Percentiles rank a stretch among this genome's conserved stretches.
These are phyloP conservation scores for Loxodonta africana DNA, from an alignment of 2,113 vertebrate genomes.

Conservation along the genomic window DNA sequence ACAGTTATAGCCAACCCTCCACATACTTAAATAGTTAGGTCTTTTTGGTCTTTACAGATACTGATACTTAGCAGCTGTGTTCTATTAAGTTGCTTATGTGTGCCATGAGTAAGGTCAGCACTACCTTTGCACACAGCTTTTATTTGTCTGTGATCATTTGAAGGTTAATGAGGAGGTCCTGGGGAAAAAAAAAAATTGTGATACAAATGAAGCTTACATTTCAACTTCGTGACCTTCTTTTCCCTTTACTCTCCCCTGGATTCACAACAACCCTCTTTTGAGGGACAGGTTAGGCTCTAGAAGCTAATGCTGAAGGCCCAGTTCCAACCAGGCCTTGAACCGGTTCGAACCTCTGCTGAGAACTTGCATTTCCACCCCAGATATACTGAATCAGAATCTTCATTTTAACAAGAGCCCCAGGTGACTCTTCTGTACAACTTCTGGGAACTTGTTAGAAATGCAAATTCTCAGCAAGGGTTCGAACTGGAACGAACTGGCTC, in stretches of 20 bases:
- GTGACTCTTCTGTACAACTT: too few relatives aligned
- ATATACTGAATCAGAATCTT: too few relatives aligned
- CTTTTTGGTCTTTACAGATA: neutral
- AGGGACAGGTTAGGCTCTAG: neutral
- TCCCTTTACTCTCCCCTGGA: neutral
- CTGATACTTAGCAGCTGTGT: conserved; percentile 52
- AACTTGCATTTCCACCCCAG: too few relatives aligned
- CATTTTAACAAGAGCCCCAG: too few relatives aligned
- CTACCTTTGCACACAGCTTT: neutral
- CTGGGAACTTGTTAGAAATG: too few relatives aligned
- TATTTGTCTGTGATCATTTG: conserved; percentile 25
- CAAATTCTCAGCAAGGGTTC: too few relatives aligned
- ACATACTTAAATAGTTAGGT: conserved; percentile 65
- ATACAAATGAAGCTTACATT: neutral
- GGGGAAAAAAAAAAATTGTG: neutral
- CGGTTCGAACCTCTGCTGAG: too few relatives aligned
- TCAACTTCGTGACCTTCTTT: neutral
- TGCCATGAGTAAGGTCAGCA: neutral
- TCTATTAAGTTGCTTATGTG: neutral
- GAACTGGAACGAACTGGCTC: too few relatives aligned
- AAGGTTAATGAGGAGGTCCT: conserved; percentile 31
- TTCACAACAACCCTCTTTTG: neutral
- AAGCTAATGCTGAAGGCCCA: neutral
- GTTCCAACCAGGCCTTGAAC: too few relatives aligned
- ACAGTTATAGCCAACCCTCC: conserved; percentile 25